Evolutionary conservation across 1,140 invertebrate genomes (phyloP).

Genomic region (Sinonovacula constricta): DNA sequence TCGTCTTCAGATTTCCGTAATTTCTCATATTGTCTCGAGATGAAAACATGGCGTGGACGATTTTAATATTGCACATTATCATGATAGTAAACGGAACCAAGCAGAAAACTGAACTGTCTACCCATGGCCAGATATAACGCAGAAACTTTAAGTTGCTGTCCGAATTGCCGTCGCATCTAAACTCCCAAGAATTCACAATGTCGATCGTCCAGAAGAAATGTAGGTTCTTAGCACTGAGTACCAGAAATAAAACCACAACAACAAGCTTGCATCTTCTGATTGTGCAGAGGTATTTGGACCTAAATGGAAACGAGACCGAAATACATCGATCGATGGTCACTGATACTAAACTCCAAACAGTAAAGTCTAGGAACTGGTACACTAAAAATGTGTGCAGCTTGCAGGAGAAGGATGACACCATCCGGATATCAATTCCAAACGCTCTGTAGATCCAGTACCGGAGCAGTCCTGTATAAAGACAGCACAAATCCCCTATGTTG

Average conservation of each 20-base stretch:
- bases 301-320: slow-evolving; percentile 60
- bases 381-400: slow-evolving; percentile 66
- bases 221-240: slow-evolving; percentile 57
- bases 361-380: slow-evolving; percentile 62
- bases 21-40: slow-evolving; percentile 41
- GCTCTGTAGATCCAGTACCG: slow-evolving; percentile 61
- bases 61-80: slow-evolving; percentile 65
- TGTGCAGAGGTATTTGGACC: slow-evolving; percentile 57
- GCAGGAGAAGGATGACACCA: slow-evolving; percentile 58
- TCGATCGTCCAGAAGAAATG: slow-evolving; percentile 68
- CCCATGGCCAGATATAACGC: slow-evolving; percentile 69
- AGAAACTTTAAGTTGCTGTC: slow-evolving; percentile 44
- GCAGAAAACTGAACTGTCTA: slow-evolving; percentile 71
- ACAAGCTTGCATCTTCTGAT: slow-evolving; percentile 49
- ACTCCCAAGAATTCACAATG: slow-evolving; percentile 37
- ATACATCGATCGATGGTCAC: slow-evolving; percentile 67
- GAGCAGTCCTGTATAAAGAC: slow-evolving; percentile 65
- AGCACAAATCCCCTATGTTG: slow-evolving; percentile 61
- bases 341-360: slow-evolving; percentile 65
- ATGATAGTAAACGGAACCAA: slow-evolving; percentile 72
- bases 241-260: slow-evolving; percentile 35
- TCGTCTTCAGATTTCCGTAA: slow-evolving; percentile 12
- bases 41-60: slow-evolving; percentile 58
- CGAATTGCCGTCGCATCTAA: slow-evolving; percentile 33
- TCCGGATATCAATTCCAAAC: slow-evolving; percentile 56